Conservation (phyloP, 2,888 invertebrate species). For the Bombylius discolor region DNA sequence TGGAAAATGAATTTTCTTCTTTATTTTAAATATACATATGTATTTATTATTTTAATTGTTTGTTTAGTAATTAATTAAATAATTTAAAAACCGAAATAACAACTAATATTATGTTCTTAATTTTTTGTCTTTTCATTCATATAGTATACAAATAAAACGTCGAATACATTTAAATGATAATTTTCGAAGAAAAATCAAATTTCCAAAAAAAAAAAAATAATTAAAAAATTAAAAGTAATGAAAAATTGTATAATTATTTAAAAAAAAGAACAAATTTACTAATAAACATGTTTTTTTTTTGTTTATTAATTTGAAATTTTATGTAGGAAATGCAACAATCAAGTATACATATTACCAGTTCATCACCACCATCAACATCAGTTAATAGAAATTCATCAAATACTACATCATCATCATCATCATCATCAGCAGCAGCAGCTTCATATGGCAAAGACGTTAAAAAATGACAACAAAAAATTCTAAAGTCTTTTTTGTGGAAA, state of each 20-base stretch:
- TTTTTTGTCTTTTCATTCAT: not conserved
- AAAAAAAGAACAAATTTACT: not conserved
- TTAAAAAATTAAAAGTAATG: too few species aligned
- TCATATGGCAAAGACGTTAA: constrained; percentile 6
- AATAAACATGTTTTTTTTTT: not conserved
- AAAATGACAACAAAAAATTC: constrained; percentile 3
- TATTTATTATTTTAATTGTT: too few species aligned
- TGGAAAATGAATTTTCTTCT: not conserved
- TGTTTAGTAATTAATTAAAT: too few species aligned
- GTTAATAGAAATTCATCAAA: too few species aligned
- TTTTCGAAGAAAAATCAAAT: not conserved
- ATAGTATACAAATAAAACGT: not conserved
- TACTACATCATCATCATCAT: too few species aligned
- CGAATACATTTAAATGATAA: not conserved
- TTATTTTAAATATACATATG: not conserved
- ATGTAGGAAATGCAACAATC: constrained; percentile 12
- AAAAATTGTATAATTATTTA: not conserved
- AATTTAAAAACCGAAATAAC: too few species aligned
- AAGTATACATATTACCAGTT: constrained; percentile 9
- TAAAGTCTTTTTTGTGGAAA: not conserved
- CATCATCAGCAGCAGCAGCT: not conserved
- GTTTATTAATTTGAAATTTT: not conserved
- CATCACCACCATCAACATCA: constrained; percentile 8
- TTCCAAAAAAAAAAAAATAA: not conserved
- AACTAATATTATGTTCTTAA: not conserved